Evolutionary conservation across 2,797 vertebrate species (phyloP).

Genomic region (Characodon lateralis): DNA sequence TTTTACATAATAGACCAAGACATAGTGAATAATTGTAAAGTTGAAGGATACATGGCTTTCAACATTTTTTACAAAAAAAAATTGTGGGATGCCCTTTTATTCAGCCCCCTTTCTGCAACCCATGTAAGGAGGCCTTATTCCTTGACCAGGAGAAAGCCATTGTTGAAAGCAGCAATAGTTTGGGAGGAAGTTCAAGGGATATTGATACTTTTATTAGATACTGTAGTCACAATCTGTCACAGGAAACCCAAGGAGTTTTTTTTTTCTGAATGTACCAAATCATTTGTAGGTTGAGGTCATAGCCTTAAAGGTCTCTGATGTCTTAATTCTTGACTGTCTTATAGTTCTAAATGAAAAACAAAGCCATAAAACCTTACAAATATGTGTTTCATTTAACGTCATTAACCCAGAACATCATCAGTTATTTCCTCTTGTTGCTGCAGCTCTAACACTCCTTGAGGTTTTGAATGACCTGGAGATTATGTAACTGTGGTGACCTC

Average conservation of each 20-base stretch:
- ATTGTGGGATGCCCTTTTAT: neutral
- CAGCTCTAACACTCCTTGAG: slow-evolving; percentile 18
- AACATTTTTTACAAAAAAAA: neutral
- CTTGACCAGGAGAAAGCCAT: too few species aligned
- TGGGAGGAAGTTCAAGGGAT: too few species aligned
- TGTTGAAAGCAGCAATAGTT: too few species aligned
- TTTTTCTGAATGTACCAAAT: neutral
- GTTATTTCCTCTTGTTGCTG: slow-evolving; percentile 49
- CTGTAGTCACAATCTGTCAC: neutral
- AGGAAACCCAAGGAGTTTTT: neutral
- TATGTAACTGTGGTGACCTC: slow-evolving; percentile 48
- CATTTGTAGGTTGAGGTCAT: neutral
- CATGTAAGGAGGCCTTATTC: too few species aligned
- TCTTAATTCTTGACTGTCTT: neutral
- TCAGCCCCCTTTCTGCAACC: neutral
- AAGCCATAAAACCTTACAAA: slow-evolving; percentile 26
- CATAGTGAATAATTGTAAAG: neutral
- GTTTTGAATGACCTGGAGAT: slow-evolving; percentile 43
- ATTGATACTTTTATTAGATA: too few species aligned
- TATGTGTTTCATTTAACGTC: slow-evolving; percentile 40
- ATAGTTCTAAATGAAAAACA: slow-evolving; percentile 4
- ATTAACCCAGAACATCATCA: slow-evolving; percentile 38
- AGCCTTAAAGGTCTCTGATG: neutral
- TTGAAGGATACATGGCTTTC: neutral
- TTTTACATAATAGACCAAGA: neutral